Evolutionary conservation across 2,113 vertebrate species (phyloP).

Genomic region (Alaudala cheleensis): DNA sequence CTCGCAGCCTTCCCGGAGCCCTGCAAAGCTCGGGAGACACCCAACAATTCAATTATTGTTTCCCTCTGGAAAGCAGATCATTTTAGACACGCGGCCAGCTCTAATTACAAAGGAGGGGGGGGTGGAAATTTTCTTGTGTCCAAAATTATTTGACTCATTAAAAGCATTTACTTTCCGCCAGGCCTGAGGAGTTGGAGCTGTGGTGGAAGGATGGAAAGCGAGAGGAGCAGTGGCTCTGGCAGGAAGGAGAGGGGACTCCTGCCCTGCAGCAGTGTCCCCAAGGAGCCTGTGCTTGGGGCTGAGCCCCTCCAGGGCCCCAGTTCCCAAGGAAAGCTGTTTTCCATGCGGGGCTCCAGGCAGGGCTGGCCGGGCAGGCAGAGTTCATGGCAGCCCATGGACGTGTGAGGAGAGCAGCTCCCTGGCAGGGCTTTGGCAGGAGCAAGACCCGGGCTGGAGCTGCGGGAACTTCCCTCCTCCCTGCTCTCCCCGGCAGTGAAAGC

Average conservation of each 20-base stretch:
- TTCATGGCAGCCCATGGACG: rapidly evolving
- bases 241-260: neutral
- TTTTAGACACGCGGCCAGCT: slow-evolving; percentile 61
- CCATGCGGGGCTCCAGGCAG: rapidly evolving
- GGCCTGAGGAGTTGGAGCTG: neutral
- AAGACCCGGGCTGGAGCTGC: rapidly evolving
- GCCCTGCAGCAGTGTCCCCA: neutral
- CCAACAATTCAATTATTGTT: slow-evolving; percentile 69
- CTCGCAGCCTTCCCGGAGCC: slow-evolving; percentile 55
- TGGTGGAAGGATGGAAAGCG: neutral
- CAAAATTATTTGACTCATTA: slow-evolving; percentile 59
- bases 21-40: slow-evolving; percentile 57
- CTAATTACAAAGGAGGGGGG: slow-evolving; percentile 59
- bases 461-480: neutral
- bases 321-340: neutral
- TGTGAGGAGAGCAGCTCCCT: neutral
- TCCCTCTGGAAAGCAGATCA: slow-evolving; percentile 62
- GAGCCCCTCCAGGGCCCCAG: neutral
- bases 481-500: neutral
- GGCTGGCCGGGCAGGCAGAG: neutral
- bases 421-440: rapidly evolving
- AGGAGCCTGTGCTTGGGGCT: rapidly evolving
- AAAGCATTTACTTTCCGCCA: neutral
- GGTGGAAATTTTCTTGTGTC: slow-evolving; percentile 12
- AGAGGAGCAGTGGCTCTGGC: rapidly evolving